These are phyloP conservation scores for Numenius phaeopus DNA, from an alignment of 2,797 vertebrate genomes.

Conservation along the genomic window DNA sequence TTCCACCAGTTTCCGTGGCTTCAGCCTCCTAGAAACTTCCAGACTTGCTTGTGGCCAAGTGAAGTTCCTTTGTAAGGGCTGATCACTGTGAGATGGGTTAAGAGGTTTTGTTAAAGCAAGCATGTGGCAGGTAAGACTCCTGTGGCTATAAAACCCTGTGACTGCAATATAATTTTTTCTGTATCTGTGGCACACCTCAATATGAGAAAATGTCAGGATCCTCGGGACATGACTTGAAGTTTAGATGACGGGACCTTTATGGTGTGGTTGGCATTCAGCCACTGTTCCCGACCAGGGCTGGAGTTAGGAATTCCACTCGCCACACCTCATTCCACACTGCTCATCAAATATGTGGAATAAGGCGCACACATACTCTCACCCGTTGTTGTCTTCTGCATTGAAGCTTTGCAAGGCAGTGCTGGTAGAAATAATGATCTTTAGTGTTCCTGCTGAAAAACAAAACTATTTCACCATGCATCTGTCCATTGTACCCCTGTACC, in stretches of 20 bases:
- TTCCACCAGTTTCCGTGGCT: not conserved
- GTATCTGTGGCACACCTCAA: not conserved
- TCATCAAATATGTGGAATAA: slow-evolving; percentile 4
- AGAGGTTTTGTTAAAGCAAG: not conserved
- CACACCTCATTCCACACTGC: slow-evolving; percentile 39
- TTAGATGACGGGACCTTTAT: not conserved
- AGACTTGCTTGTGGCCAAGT: not conserved
- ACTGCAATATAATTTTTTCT: not conserved
- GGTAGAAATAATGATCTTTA: not conserved
- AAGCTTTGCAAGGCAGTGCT: fast-evolving
- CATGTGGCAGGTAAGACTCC: not conserved
- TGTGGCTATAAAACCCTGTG: not conserved
- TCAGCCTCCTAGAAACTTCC: not conserved
- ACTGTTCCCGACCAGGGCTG: not conserved
- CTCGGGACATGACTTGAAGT: not conserved
- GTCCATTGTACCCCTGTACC: not conserved
- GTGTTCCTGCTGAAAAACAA: not conserved
- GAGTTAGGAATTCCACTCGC: not conserved
- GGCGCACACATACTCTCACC: not conserved
- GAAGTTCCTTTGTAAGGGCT: not conserved
- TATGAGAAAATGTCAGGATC: not conserved
- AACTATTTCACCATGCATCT: not conserved
- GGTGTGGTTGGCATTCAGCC: not conserved
- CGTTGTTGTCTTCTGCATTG: not conserved
- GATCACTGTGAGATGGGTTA: not conserved